phyloP scores from a whole-genome alignment of 53 echinoderm and acorn worm genomes.

The Stichopus horrens region DNA sequence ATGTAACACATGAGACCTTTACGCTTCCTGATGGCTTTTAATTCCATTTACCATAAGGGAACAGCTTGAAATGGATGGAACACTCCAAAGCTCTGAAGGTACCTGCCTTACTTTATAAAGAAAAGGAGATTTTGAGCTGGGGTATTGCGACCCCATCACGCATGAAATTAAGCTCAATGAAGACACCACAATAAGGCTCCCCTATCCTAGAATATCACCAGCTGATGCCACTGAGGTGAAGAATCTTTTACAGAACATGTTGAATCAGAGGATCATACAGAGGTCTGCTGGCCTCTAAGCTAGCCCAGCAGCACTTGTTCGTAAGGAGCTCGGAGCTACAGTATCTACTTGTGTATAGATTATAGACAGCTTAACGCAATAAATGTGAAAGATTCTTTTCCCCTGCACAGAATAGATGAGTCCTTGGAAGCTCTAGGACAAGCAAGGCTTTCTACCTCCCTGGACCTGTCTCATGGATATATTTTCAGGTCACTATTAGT shows the following conservation, averaged over 20 bases:
- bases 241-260: slow-evolving; percentile 38
- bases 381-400: slow-evolving; percentile 64
- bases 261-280: background rate
- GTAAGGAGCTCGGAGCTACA: background rate
- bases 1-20: too few relatives aligned
- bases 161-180: slow-evolving; percentile 55
- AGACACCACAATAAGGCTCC: slow-evolving; percentile 44
- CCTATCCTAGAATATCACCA: slow-evolving; percentile 46
- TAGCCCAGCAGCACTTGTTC: too few relatives aligned
- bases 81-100: background rate
- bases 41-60: too few relatives aligned
- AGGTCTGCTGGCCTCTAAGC: too few relatives aligned
- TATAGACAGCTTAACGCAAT: slow-evolving; percentile 48
- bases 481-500: slow-evolving; percentile 66
- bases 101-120: slow-evolving; percentile 39
- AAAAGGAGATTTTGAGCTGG: slow-evolving; percentile 55
- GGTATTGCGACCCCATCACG: slow-evolving; percentile 54
- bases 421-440: slow-evolving; percentile 59
- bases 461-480: slow-evolving; percentile 35
- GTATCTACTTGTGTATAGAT: slow-evolving; percentile 8
- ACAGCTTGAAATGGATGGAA: too few relatives aligned
- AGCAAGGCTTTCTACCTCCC: slow-evolving; percentile 50
- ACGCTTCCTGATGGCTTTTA: too few relatives aligned
- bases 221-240: slow-evolving; percentile 35
- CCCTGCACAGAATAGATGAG: slow-evolving; percentile 58